Evolutionary conservation across 2,113 vertebrate genomes (phyloP).

Genomic region (Otolemur garnettii): DNA sequence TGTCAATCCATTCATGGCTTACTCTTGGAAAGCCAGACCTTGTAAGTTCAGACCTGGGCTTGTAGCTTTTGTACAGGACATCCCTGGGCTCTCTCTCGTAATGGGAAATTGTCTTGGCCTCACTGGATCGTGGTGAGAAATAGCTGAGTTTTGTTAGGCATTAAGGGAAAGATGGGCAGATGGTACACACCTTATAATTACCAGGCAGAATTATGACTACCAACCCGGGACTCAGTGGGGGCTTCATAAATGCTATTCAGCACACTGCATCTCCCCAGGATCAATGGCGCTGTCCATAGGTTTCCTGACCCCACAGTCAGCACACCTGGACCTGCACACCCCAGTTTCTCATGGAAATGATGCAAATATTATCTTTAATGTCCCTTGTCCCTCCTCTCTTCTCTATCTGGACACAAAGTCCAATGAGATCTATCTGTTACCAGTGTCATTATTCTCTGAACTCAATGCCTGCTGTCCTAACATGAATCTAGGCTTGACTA

Average conservation of each 20-base stretch:
- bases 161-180: background rate
- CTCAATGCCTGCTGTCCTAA: no score
- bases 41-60: background rate
- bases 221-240: background rate
- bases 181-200: background rate
- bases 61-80: no score
- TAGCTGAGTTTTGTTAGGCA: background rate
- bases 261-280: accelerated
- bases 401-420: background rate
- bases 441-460: no score
- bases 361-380: background rate
- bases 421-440: background rate
- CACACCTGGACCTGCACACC: background rate
- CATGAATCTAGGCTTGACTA: accelerated
- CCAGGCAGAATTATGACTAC: background rate
- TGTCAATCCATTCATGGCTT: no score
- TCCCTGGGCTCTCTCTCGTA: accelerated
- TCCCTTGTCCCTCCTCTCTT: no score
- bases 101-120: background rate
- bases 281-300: accelerated
- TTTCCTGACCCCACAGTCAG: background rate
- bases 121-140: background rate
- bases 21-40: background rate
- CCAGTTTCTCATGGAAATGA: background rate
- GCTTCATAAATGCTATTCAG: no score